A percentile compares a stretch with the other conserved stretches of the same genome.
phyloP scores from a whole-genome alignment of 2,888 invertebrate genomes.

The Pristionchus fissidentatus region DNA sequence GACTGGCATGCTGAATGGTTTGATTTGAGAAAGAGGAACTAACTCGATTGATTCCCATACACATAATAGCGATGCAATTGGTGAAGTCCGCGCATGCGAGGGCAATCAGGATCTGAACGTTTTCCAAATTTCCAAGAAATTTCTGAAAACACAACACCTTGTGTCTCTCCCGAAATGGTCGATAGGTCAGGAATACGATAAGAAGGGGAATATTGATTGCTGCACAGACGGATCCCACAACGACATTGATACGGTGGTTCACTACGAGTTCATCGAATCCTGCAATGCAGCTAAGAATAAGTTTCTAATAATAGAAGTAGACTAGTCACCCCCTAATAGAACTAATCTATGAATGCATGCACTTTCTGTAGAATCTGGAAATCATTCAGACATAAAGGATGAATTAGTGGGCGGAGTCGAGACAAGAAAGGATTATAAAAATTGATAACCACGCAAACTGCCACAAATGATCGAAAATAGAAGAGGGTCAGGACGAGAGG shows the following conservation, averaged over 20 bases:
- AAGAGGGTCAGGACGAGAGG: too few species aligned
- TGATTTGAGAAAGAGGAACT: conserved; percentile 12
- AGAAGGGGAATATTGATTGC: conserved; percentile 44
- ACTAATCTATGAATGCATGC: too few species aligned
- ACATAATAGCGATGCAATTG: conserved; percentile 61
- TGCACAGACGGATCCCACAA: conserved; percentile 40
- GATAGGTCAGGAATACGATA: conserved; percentile 34
- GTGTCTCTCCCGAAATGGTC: conserved; percentile 36
- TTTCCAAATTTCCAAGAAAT: background rate
- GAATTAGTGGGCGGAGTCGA: too few species aligned
- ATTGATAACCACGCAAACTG: too few species aligned
- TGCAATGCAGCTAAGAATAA: background rate
- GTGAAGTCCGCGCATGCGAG: conserved; percentile 61
- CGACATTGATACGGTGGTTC: conserved; percentile 46
- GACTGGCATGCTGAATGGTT: too few species aligned
- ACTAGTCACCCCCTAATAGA: too few species aligned
- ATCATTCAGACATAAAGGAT: too few species aligned
- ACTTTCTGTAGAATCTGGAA: too few species aligned
- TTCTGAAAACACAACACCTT: background rate
- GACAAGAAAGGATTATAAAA: too few species aligned
- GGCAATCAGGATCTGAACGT: conserved; percentile 59
- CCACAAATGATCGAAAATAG: too few species aligned
- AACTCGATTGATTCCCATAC: conserved; percentile 66
- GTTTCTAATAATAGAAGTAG: background rate
- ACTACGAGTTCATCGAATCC: conserved; percentile 42